Conservation (phyloP, 2,113 vertebrate genomes). For the Speoplatyrhinus poulsoni region DNA sequence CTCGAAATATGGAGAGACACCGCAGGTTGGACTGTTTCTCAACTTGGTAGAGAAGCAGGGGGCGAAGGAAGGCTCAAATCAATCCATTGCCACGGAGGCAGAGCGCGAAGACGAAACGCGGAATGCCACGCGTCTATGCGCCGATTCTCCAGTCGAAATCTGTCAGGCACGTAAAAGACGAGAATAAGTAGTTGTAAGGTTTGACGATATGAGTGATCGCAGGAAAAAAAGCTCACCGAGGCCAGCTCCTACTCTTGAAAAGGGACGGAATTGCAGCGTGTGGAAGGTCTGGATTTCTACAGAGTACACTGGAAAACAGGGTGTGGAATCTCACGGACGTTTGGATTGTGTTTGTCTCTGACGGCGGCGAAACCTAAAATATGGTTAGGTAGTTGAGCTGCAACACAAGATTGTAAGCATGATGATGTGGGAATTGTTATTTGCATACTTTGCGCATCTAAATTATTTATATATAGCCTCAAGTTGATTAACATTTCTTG, state of each 20-base stretch:
- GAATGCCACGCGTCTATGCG: conserved; percentile 14
- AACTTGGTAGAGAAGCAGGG: conserved; percentile 72
- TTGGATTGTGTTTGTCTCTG: conserved; percentile 49
- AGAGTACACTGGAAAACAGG: conserved; percentile 74
- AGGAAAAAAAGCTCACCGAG: conserved; percentile 57
- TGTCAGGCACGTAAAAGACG: conserved; percentile 22
- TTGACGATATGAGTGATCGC: conserved; percentile 42
- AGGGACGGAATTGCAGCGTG: conserved; percentile 68
- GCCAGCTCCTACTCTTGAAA: conserved; percentile 65
- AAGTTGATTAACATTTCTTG: neutral
- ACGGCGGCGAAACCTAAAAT: conserved; percentile 53
- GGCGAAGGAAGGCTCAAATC: conserved; percentile 57
- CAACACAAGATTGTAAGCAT: too few relatives aligned
- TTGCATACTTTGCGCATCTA: neutral
- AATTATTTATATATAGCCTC: neutral
- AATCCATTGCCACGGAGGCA: conserved; percentile 74
- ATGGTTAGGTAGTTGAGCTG: conserved; percentile 36
- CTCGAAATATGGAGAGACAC: conserved; percentile 27
- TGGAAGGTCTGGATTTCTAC: conserved; percentile 70
- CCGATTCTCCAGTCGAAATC: conserved; percentile 13
- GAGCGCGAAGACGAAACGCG: conserved; percentile 26
- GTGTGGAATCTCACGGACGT: conserved; percentile 56
- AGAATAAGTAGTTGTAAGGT: conserved; percentile 29
- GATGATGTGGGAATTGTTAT: too few relatives aligned
- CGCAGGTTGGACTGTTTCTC: conserved; percentile 69